Base-by-base conservation (phyloP, 1,140 invertebrate genomes). In the Eurosta solidaginis region DNA sequence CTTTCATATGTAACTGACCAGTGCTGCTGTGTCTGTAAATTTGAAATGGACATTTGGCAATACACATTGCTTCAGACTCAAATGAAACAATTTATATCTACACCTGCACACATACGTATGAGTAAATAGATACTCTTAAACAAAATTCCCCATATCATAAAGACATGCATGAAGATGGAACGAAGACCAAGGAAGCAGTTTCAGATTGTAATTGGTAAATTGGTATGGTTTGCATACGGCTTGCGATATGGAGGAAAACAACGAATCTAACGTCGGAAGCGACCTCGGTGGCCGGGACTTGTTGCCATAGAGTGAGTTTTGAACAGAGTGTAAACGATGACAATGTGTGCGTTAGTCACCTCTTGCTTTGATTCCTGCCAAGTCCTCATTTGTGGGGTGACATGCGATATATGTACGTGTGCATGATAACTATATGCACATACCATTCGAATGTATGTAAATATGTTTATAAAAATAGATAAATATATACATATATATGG, bases 201-300 rank as follows among this genome's bases (percentile, higher is more conserved):
- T 36, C 83, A 83, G 85, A 86, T 82, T 86, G 83, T 84, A 83
- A 85, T 84, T 86, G 85, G 85, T 85, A 86, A 86, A 86, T 85
- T n/a, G n/a, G n/a, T n/a, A 82, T 86, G 85, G 84, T 86, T 86
- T 86, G 85, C 85, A 86, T 86, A 86, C 83, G 84, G 86, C 85
- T 86, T 86, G 84, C 84, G 84, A 86, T 84, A 85, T 78, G 78
- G 33, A 79, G 45, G 76, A 74, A 40, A 17, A 74, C 52, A 74
- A 78, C 29, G 29, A 33, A 33, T 68, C 33, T 40, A 40, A 68
- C 59, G 75, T 42, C 44, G 47, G 33, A 45, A 40, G 33, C 9
- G 75, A 68, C 36, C 12, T 68, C 33, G 59, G 54, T 59, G 33
- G 54, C 27, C 59, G 52, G n/a, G 40, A 33, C 9, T 25, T 29